Evolutionary conservation across 1,140 invertebrate species (phyloP).

Genomic region (Drosophila orena): DNA sequence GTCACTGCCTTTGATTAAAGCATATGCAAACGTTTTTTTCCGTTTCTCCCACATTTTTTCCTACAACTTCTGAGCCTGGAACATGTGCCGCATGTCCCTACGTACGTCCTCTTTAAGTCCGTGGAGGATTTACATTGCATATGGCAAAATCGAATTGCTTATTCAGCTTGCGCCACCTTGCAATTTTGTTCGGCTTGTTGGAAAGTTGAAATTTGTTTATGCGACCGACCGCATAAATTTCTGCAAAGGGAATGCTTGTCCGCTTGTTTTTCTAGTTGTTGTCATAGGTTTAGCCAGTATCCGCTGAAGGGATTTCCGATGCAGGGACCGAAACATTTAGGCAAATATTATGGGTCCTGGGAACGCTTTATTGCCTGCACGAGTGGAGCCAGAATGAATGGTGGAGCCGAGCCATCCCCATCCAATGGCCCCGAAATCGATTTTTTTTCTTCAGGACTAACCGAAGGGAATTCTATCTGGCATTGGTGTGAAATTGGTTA

Average conservation of each 20-base stretch:
- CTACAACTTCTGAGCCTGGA: slow-evolving; percentile 11
- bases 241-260: slow-evolving; percentile 46
- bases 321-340: slow-evolving; percentile 29
- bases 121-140: slow-evolving; percentile 47
- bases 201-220: slow-evolving; percentile 57
- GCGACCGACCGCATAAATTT: slow-evolving; percentile 48
- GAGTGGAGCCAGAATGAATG: slow-evolving; percentile 11
- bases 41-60: slow-evolving; percentile 28
- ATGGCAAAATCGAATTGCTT: slow-evolving; percentile 62
- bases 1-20: slow-evolving; percentile 74
- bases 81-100: slow-evolving; percentile 34
- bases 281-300: slow-evolving; percentile 24
- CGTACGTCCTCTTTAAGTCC: slow-evolving; percentile 20
- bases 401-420: not conserved
- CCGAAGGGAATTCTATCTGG: slow-evolving; percentile 10
- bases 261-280: slow-evolving; percentile 7
- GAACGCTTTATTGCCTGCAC: slow-evolving; percentile 40
- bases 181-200: slow-evolving; percentile 48
- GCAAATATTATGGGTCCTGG: slow-evolving; percentile 53
- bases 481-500: slow-evolving; percentile 26
- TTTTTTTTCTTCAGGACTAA: slow-evolving; percentile 24
- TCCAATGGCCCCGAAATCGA: slow-evolving; percentile 19
- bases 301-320: slow-evolving; percentile 12
- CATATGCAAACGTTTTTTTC: slow-evolving; percentile 63
- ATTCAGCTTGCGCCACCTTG: slow-evolving; percentile 43